Evolutionary conservation across 2,888 invertebrate species (phyloP), one percentile per base, ranked within the genome.

Genomic region (Cinara cedri): DNA sequence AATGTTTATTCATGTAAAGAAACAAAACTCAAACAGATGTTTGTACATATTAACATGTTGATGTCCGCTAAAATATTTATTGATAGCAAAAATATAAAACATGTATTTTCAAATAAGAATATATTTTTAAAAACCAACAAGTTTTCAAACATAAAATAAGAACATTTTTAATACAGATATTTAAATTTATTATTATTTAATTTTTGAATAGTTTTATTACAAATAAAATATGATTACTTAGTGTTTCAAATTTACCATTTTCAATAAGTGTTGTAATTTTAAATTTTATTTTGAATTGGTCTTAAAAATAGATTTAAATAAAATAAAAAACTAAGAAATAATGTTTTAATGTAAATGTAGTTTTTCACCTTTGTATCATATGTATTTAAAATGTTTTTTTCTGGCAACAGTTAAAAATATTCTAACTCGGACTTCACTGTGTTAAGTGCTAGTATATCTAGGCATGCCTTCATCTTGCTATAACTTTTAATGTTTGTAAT

Each of bases 361-460:
- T 74, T 74, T 63, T 74, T 74, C 63, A 51, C 51, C 51, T 21
- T 19, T 72, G 51, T 72, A 74, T 63, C 63, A 42, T 74, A 74
- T 74, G 72, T 10, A 62, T 72, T 72, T 74, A 63, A 74, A 42
- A 21, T 63, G 13, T 63, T 54, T 54, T 74, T 42, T 51, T 63
- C 24, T 65, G 21, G 24, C 24, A 34, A 49, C 34, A 62, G 60
- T 14, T 26, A 16, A 72, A 57, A 49, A 54, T 9, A 63, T 42
- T 74, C 63, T 63, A 6, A 1, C 0, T 13, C 63, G 63, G 63
- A 65, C 42, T 65, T 74, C 74, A 65, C 63, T 72, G 63, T 74
- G 74, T 74, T 65, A 65, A 63, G 2, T 63, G 21, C 63, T 63
- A 65, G 16, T 74, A 51, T 46, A 65, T 65, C 42, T 74, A 65